A percentile compares a stretch with the other conserved stretches of the same genome.
Conservation (phyloP, 2,888 invertebrate genomes). For the Drosophila algonquin region DNA sequence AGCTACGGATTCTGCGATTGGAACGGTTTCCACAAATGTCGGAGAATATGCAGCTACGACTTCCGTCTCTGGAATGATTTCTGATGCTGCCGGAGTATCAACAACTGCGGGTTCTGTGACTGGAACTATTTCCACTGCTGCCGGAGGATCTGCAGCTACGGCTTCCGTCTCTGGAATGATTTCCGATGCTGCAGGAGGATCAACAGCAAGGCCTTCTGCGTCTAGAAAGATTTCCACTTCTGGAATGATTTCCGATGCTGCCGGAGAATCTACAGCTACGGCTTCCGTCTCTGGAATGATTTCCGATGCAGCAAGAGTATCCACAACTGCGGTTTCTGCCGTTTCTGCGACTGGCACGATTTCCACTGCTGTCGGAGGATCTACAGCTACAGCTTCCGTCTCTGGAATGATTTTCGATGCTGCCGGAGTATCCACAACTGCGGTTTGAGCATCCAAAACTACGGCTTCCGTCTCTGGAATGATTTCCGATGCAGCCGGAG, state of each 20-base stretch:
- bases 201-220: too few species aligned
- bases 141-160: neutral
- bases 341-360: neutral
- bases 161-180: too few species aligned
- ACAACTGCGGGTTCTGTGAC: neutral
- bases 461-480: neutral
- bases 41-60: neutral
- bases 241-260: neutral
- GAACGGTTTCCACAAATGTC: neutral
- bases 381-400: too few species aligned
- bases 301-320: neutral
- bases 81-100: neutral
- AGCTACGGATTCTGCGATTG: neutral
- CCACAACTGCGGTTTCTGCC: neutral
- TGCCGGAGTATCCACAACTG: neutral
- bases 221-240: too few species aligned
- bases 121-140: neutral
- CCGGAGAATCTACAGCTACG: neutral
- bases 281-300: neutral
- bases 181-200: too few species aligned
- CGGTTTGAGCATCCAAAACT: too few species aligned
- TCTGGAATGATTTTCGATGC: neutral
- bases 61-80: neutral
- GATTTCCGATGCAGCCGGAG: conserved; percentile 3
- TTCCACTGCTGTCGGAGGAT: neutral